These are phyloP conservation scores for Pipistrellus kuhlii DNA, from an alignment of 2,797 vertebrate species.

Conservation along the genomic window DNA sequence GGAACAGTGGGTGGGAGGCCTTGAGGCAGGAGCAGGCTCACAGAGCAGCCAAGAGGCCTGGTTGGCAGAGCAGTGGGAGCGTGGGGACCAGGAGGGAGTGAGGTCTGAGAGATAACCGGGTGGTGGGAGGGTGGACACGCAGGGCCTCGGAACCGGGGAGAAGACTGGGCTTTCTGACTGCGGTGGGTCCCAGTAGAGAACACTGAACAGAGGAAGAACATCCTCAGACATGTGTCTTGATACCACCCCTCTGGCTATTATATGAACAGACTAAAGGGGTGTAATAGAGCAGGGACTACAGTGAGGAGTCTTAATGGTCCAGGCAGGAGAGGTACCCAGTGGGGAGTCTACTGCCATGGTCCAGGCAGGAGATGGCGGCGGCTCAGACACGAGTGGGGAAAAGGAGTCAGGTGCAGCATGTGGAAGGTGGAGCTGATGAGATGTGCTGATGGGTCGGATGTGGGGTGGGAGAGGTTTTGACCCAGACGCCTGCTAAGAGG, in stretches of 20 bases:
- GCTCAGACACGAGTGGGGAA: background rate
- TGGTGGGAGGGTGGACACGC: fast-evolving
- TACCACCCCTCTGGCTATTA: background rate
- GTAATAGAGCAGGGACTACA: background rate
- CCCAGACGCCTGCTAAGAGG: background rate
- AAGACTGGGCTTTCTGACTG: background rate
- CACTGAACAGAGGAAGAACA: background rate
- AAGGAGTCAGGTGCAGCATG: fast-evolving
- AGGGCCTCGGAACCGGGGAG: background rate
- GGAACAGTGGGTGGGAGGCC: background rate
- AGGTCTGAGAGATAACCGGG: background rate
- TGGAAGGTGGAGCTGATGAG: background rate
- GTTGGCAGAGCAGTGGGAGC: background rate
- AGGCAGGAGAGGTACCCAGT: background rate
- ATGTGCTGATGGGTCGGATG: background rate
- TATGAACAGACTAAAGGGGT: background rate
- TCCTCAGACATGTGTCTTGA: background rate
- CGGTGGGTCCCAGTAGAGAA: background rate
- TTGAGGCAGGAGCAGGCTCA: background rate
- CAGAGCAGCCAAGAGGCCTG: background rate
- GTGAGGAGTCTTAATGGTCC: background rate
- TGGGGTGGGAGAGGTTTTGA: background rate
- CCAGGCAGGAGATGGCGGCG: background rate
- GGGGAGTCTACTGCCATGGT: background rate
- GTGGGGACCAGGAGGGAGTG: background rate